Conservation (phyloP, 2,113 vertebrate genomes). For the Galemys pyrenaicus region DNA sequence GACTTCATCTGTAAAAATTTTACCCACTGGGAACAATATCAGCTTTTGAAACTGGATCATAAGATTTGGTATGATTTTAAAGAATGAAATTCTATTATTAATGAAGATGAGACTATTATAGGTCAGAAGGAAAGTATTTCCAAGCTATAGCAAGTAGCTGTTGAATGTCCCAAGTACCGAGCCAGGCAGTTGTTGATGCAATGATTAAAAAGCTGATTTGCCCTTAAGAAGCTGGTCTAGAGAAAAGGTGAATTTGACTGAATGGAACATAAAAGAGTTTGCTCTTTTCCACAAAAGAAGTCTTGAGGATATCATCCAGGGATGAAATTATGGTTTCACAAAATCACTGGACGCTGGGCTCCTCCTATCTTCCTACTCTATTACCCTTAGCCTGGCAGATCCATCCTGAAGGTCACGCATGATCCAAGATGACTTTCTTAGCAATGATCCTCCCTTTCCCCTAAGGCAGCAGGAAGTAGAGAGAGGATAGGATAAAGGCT, state of each 20-base stretch:
- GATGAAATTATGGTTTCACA: neutral
- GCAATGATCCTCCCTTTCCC: neutral
- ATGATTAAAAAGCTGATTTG: neutral
- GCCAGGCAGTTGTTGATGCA: neutral
- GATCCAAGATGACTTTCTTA: neutral
- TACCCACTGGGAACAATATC: neutral
- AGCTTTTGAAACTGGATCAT: neutral
- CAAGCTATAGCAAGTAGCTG: slow-evolving; percentile 10
- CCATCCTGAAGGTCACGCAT: neutral
- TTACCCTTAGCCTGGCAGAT: neutral
- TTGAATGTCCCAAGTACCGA: neutral
- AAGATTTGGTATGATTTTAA: slow-evolving; percentile 6
- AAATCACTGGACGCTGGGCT: neutral
- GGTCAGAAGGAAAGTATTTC: slow-evolving; percentile 28
- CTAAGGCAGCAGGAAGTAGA: neutral
- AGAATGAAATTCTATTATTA: neutral
- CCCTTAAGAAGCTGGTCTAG: neutral
- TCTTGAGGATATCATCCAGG: neutral
- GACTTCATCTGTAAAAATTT: neutral
- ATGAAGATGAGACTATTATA: neutral
- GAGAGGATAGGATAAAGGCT: neutral
- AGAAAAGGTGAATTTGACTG: neutral
- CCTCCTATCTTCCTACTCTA: neutral
- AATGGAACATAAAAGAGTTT: neutral
- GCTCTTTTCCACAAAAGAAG: neutral